phyloP scores from a whole-genome alignment of 1,140 invertebrate species.

The Lamellibrachia luymesi region DNA sequence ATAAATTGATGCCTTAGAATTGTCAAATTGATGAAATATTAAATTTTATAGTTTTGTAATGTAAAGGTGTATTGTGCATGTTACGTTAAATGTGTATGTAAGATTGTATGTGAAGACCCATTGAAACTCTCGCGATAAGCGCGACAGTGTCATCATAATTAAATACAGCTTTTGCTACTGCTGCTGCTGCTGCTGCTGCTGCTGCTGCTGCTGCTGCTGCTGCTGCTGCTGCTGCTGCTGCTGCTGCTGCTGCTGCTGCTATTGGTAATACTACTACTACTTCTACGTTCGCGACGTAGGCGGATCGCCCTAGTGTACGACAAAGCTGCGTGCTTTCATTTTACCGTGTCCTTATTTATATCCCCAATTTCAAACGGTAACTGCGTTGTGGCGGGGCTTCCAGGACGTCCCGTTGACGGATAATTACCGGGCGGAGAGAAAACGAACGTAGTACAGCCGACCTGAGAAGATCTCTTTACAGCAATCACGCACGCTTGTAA shows the following conservation, averaged over 20 bases:
- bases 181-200: not conserved
- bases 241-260: conserved; percentile 9
- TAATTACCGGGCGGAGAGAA: not conserved
- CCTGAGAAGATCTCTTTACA: not conserved
- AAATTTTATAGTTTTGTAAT: no score
- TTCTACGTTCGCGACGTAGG: not conserved
- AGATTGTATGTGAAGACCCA: no score
- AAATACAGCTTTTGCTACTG: not conserved
- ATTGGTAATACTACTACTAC: conserved; percentile 9
- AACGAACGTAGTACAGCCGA: not conserved
- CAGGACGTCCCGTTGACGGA: not conserved
- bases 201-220: not conserved
- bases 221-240: not conserved
- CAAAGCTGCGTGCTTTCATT: not conserved
- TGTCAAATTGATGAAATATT: no score
- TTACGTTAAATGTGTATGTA: no score
- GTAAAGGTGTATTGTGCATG: no score
- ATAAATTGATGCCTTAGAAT: no score
- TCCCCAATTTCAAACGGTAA: not conserved
- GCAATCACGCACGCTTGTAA: not conserved
- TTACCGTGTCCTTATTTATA: not conserved
- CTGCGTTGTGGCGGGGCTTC: not conserved
- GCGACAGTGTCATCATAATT: not conserved
- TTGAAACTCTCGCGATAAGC: no score
- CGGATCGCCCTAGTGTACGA: not conserved